Evolutionary conservation across 2,797 vertebrate genomes (phyloP).

Genomic region (Hephaestus fuliginosus): DNA sequence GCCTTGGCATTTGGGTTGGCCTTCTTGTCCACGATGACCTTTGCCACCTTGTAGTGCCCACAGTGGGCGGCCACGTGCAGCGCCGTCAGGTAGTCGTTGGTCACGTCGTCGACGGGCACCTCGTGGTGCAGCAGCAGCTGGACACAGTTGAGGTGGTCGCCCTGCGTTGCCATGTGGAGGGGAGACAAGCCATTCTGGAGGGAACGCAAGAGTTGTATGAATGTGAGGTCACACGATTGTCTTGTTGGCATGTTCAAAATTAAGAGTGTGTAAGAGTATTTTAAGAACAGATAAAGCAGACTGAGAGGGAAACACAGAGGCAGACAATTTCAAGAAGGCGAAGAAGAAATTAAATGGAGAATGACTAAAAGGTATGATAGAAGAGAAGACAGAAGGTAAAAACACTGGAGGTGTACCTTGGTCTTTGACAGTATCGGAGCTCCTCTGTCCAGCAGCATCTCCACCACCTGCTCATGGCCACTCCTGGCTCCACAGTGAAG

Average conservation of each 20-base stretch:
- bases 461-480: conserved; percentile 96
- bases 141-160: conserved; percentile 97
- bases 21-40: conserved; percentile 98
- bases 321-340: background rate
- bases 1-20: conserved; percentile 99
- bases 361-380: background rate
- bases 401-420: conserved; percentile 86
- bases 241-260: background rate
- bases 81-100: conserved; percentile 97
- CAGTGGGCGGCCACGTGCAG: conserved; percentile 98
- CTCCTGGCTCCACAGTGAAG: conserved; percentile 96
- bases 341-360: background rate
- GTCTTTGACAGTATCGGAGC: conserved; percentile 98
- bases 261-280: background rate
- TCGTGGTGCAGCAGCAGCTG: conserved; percentile 97
- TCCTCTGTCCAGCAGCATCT: conserved; percentile 95
- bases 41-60: conserved; percentile 98
- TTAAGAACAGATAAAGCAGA: background rate
- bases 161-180: conserved; percentile 97
- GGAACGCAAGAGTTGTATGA: background rate
- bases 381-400: no score
- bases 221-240: background rate
- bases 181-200: conserved; percentile 95
- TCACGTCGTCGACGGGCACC: conserved; percentile 96
- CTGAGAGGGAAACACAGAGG: background rate